Base-by-base conservation (phyloP, 2,888 invertebrate genomes). In the Trichopoda pennipes region DNA sequence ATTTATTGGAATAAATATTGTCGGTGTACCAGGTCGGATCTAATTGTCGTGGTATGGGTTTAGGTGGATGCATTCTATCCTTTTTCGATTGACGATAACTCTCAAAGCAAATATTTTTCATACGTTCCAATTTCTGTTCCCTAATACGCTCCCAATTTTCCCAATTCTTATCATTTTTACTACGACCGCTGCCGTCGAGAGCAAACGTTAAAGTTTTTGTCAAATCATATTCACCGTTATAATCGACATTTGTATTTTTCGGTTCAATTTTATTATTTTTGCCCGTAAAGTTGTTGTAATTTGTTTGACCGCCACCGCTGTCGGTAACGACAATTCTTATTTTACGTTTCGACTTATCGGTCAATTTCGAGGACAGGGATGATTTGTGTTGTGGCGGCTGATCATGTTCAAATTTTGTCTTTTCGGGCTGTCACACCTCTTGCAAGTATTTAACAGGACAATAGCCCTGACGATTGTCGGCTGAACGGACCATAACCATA, bases 381-480 rank as follows among this genome's bases (percentile, higher is more conserved):
- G 90, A 89, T 84, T 90, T 90, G 55, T 88, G 88, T 75, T 88
- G 88, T 75, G 88, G 88, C 82, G 88, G 89, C 78, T 88, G 88
- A 84, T 89, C 89, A 81, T 88, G 87, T 84, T 88, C 89, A 84
- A 85, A 86, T 81, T 89, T 86, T 86, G 90, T 88, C 86, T 91
- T 91, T 89, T 92, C 92, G 88, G 92, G 93, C 91, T 93, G 96
- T 97, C 97, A 97, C 95, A 97, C 97, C 92, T 98, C 98, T 92
- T 97, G 96, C 83, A 98, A 93, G 90, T 97, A 98, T 91, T 97
- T 97, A 53, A 97, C 92, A n/a, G 98, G 98, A 91, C 98, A 98
- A 85, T 96, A 95, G 79, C 96, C 97, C 91, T 97, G 97, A 86
- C 96, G 96, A 92, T 97, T 97, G 89, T 97, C 96, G 0, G 97